These are phyloP conservation scores for Microchirus variegatus DNA, from an alignment of 2,797 vertebrate species.

Conservation along the genomic window DNA sequence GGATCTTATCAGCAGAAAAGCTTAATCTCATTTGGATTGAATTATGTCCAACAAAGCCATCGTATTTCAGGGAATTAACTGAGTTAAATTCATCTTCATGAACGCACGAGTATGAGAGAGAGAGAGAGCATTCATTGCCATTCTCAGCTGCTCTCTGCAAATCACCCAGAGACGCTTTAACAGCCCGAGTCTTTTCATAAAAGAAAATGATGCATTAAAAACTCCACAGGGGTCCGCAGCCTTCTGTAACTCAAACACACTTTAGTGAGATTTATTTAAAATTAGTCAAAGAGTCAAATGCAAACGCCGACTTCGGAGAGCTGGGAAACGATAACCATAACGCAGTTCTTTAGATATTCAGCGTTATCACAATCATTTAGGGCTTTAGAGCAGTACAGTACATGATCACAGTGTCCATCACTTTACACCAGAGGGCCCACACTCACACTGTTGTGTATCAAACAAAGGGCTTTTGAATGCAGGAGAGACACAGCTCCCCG, in stretches of 20 bases:
- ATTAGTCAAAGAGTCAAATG: slow-evolving; percentile 35
- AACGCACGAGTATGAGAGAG: slow-evolving; percentile 5
- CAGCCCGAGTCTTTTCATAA: slow-evolving; percentile 64
- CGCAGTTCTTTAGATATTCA: slow-evolving; percentile 7
- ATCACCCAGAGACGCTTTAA: slow-evolving; percentile 70
- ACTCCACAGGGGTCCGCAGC: slow-evolving; percentile 48
- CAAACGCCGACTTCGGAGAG: slow-evolving; percentile 1
- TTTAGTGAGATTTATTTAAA: slow-evolving; percentile 51
- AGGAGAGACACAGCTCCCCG: slow-evolving; percentile 1
- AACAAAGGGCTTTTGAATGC: slow-evolving; percentile 45
- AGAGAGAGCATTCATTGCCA: slow-evolving; percentile 35
- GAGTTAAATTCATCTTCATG: slow-evolving; percentile 34
- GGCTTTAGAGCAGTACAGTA: too few relatives aligned
- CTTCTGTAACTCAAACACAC: slow-evolving; percentile 65
- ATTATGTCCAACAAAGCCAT: slow-evolving; percentile 50
- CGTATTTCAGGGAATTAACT: slow-evolving; percentile 46
- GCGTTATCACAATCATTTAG: too few relatives aligned
- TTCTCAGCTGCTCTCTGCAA: slow-evolving; percentile 71
- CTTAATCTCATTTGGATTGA: slow-evolving; percentile 52
- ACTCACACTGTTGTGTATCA: slow-evolving; percentile 24
- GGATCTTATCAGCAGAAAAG: slow-evolving; percentile 46
- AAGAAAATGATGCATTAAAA: slow-evolving; percentile 70
- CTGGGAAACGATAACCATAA: slow-evolving; percentile 9
- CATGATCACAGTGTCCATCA: background rate
- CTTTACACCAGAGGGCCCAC: slow-evolving; percentile 32